Base-by-base conservation (phyloP, 2,113 vertebrate species). In the Calonectris borealis region DNA sequence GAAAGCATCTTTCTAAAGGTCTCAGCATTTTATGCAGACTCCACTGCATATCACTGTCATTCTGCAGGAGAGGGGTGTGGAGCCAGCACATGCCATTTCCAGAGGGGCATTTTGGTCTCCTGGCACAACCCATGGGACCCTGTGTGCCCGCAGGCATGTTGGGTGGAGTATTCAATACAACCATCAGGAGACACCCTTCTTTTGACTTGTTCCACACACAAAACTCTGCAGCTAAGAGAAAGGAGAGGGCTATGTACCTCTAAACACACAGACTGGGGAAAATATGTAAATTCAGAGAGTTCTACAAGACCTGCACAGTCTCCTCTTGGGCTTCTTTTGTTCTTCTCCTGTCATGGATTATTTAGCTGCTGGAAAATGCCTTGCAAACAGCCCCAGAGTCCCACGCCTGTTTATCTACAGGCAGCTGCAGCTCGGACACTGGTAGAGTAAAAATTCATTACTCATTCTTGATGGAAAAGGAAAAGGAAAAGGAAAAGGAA, bases 141-240 rank as follows among this genome's bases (percentile, higher is more conserved):
- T 9, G 20, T 11, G 25, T 38, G 29, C 46, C 46, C 3, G 18
- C 46, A 54, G n/a, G 54, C 21, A 31, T 0, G 0, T 1, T 48
- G 73, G 12, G 7, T 25, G 70, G 22, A 42, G 17, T 34, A 13
- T 71, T 57, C 36, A 51, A n/a, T 10, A 20, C 38, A 60, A 24
- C 55, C 16, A 40, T 6, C 51, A 34, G 20, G 27, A 44, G 6
- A 38, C 9, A 61, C 11, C 68, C 36, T 48, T 52, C 57, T 82
- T 71, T 11, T 40, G 60, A 25, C 32, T 52, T 4, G 26, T 34
- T 55, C 38, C 34, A n/a, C 60, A 15, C 54, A 70, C 34, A 73
- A 51, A 61, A 18, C n/a, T 46, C 64, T 25, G 13, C 3, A 18
- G 51, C 25, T 27, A 44, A 77, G 26, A 21, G 58, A 38, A 40